Base-by-base conservation (phyloP, 2,113 vertebrate species). In the Tachysurus fulvidraco region DNA sequence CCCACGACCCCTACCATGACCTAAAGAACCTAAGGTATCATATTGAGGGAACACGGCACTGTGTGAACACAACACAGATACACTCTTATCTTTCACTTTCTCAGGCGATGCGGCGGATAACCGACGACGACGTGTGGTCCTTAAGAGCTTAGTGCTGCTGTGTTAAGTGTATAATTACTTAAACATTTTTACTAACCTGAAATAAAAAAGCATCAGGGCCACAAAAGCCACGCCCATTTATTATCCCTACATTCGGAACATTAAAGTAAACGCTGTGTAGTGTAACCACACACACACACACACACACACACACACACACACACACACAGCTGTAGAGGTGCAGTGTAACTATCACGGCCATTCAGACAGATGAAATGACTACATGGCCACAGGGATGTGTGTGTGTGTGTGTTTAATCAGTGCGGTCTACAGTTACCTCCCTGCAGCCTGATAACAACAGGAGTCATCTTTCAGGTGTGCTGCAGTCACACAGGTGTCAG, bases 401-500 rank as follows among this genome's bases (percentile, higher is more conserved):
- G 79, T 67, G 8, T 54, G 44, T 78, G 55, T 69, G 67, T 77
- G 28, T 64, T 25, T 62, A 65, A 16, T 81, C 84, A 52, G 76
- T 88, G 87, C 84, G 84, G 88, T 89, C 89, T 92, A 85, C 87
- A 81, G 91, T 92, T 93, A 92, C 91, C 89, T 90, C 90, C 89
- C 89, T 57, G 90, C 90, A 91, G 89, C 88, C 89, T 89, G 93
- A 92, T 92, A 93, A 64, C 86, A 81, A 60, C 86, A 81, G n/a
- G 88, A 85, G 88, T 94, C 90, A 41, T 81, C 86, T 94, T 93
- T 92, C 91, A 91, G 82, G 88, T 90, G 88, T 89, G 88, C 74
- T 69, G 30, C 46, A 85, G 86, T 88, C 90, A 87, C 83, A 90
- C 91, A 89, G 90, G 92, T 91, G 92, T 91, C 89, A 89, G 88